Evolutionary conservation across 1,140 invertebrate species (phyloP), one percentile per base, ranked within the genome.

Genomic region (Papilio machaon): DNA sequence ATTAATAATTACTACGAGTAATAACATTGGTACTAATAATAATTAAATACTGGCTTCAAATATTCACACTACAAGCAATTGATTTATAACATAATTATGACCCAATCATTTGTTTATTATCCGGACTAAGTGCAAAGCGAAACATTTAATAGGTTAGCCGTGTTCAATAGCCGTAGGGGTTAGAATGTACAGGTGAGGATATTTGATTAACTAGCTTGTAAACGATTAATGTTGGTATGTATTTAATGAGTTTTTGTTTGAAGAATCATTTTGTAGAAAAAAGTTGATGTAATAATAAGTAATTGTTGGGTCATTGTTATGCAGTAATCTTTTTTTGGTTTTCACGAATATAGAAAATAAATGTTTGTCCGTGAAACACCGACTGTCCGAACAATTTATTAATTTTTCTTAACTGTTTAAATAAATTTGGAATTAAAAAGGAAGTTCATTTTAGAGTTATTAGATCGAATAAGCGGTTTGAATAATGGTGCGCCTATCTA

Each of bases 101-200:
- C 64, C 11, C 5, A 35, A 8, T 35, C 30, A 11, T 35, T 35
- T 70, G 64, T 70, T 70, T 70, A 70, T 70, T 0, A 19, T 23
- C 0, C 13, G 64, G 5, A 70, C 11, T 70, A 70, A 70, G 35
- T 70, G 10, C 30, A 67, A 67, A 67, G 9, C 60, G 11, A 30
- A 64, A 5, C 13, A 70, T 70, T 70, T 70, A 13, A 70, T 70
- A 38, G 60, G 23, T 15, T 23, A 64, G 6, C 64, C 64, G 35
- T 70, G 64, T 30, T 70, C 13, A 70, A 30, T 70, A 70, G 64
- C 64, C 13, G 64, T 70, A 70, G 64, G 60, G 64, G 64, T 35
- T 70, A 70, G 13, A 35, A 15, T 35, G 54, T 64, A 64, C 0
- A 54, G 60, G 10, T 60, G 10, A n/a, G 0, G 23, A 17, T 17